These are phyloP conservation scores for Acromyrmex echinatior DNA, from an alignment of 1,140 invertebrate genomes.

Conservation along the genomic window DNA sequence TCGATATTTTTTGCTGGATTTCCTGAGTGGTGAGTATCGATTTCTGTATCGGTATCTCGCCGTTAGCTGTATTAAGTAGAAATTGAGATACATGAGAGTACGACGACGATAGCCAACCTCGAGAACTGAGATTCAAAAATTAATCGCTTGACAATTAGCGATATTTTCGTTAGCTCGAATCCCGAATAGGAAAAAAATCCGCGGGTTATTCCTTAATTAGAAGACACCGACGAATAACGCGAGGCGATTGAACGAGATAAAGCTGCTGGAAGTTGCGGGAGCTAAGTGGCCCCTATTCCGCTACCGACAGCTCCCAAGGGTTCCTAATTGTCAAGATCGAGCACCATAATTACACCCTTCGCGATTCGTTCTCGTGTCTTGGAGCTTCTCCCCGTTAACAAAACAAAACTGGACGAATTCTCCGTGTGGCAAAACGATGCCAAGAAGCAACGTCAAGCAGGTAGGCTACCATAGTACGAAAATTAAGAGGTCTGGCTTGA, in stretches of 20 bases:
- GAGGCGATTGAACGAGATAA: constrained; percentile 82
- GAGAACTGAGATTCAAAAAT: neutral
- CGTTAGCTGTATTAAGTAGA: neutral
- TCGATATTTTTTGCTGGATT: constrained; percentile 13
- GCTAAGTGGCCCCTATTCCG: constrained; percentile 81
- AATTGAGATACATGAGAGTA: constrained; percentile 29
- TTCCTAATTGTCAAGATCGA: constrained; percentile 85
- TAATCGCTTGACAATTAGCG: constrained; percentile 20
- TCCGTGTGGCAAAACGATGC: constrained; percentile 47
- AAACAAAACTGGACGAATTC: constrained; percentile 46
- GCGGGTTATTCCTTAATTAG: constrained; percentile 80
- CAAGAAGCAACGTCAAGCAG: constrained; percentile 21
- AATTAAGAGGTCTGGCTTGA: constrained; percentile 39
- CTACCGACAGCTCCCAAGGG: constrained; percentile 78
- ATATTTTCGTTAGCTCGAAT: constrained; percentile 15
- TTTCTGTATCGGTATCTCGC: constrained; percentile 12
- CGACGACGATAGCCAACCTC: no score
- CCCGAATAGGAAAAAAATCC: constrained; percentile 40
- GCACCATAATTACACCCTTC: constrained; percentile 79
- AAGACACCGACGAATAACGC: constrained; percentile 83
- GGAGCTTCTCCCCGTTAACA: constrained; percentile 62
- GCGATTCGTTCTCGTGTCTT: constrained; percentile 66
- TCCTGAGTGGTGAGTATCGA: constrained; percentile 1
- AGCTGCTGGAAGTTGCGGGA: constrained; percentile 76
- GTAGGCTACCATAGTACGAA: neutral